These are phyloP conservation scores for Monomorium pharaonis DNA, from an alignment of 1,140 invertebrate species.

Conservation along the genomic window DNA sequence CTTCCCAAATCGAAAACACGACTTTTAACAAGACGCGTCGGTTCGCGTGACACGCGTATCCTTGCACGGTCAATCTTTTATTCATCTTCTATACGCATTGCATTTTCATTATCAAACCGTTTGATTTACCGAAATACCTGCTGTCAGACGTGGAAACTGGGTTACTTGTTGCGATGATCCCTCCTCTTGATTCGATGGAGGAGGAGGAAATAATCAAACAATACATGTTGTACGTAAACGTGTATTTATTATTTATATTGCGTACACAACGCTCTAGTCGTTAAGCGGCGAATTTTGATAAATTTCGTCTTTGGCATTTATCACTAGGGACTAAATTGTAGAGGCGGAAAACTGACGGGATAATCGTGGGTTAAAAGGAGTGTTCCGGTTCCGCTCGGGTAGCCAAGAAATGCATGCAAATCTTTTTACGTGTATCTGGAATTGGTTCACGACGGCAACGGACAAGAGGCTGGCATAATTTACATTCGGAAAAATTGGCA, in stretches of 20 bases:
- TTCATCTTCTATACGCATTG: not conserved
- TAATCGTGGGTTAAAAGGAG: not conserved
- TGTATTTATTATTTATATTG: not conserved
- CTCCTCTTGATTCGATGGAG: not conserved
- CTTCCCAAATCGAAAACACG: slow-evolving; percentile 18
- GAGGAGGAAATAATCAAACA: not conserved
- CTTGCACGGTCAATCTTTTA: not conserved
- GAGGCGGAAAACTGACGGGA: slow-evolving; percentile 4
- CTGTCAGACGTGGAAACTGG: not conserved
- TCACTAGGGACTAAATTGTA: not conserved
- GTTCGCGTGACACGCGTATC: not conserved
- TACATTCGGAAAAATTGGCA: not conserved
- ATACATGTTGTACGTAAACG: not conserved
- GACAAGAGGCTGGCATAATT: not conserved
- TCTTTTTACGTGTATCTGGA: not conserved
- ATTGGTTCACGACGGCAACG: not conserved
- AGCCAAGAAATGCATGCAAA: not conserved
- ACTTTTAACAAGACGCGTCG: not conserved
- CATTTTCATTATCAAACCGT: not conserved
- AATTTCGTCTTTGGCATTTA: not conserved
- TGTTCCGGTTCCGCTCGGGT: not conserved
- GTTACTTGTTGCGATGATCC: not conserved
- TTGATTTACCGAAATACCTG: not conserved
- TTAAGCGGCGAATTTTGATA: not conserved
- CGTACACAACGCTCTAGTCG: not conserved